Conservation (phyloP, 2,797 vertebrate species). For the Etheostoma nigrum region DNA sequence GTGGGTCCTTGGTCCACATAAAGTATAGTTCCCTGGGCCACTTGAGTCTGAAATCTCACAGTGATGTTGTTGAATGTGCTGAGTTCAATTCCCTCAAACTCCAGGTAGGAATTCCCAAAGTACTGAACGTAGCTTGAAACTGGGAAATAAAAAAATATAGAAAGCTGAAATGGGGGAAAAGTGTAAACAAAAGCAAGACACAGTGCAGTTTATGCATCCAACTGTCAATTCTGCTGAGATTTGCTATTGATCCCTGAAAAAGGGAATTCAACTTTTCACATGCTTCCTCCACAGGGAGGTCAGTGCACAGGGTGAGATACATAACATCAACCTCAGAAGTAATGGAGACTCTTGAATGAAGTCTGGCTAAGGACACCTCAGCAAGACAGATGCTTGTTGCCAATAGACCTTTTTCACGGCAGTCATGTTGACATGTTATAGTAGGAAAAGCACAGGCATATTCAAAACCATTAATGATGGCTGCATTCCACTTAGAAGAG, state of each 20-base stretch:
- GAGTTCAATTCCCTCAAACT: slow-evolving; percentile 87
- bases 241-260: slow-evolving; percentile 52
- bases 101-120: slow-evolving; percentile 87
- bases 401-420: background rate
- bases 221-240: slow-evolving; percentile 38
- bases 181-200: slow-evolving; percentile 34
- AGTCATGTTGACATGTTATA: too few relatives aligned
- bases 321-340: slow-evolving; percentile 39
- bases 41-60: slow-evolving; percentile 86
- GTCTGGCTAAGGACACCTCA: slow-evolving; percentile 30
- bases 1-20: slow-evolving; percentile 81
- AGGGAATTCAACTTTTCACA: slow-evolving; percentile 44
- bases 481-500: too few relatives aligned
- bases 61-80: slow-evolving; percentile 82
- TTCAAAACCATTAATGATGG: too few relatives aligned
- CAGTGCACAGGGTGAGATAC: slow-evolving; percentile 27
- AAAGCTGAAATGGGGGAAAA: slow-evolving; percentile 10
- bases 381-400: slow-evolving; percentile 25
- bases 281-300: slow-evolving; percentile 35
- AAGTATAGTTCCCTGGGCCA: slow-evolving; percentile 83
- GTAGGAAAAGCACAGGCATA: too few relatives aligned
- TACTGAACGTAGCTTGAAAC: slow-evolving; percentile 82
- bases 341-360: slow-evolving; percentile 39
- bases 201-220: slow-evolving; percentile 33
- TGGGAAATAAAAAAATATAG: slow-evolving; percentile 57